phyloP scores from a whole-genome alignment of 1,140 invertebrate genomes.

The Heterodera carotae region DNA sequence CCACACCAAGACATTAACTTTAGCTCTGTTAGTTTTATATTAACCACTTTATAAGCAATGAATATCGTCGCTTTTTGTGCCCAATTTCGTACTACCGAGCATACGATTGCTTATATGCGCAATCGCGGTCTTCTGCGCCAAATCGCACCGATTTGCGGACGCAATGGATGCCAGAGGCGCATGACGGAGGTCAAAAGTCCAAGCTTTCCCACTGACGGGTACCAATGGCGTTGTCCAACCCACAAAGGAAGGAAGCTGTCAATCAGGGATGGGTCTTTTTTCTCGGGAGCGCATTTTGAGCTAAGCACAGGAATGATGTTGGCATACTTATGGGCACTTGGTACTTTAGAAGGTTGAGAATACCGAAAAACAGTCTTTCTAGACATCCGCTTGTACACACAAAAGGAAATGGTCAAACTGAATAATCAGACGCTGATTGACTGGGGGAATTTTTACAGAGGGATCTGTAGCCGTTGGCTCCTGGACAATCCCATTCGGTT shows the following conservation, averaged over 20 bases:
- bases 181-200: not conserved
- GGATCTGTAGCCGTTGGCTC: not conserved
- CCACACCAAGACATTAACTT: no score
- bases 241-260: not conserved
- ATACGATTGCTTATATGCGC: not conserved
- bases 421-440: not conserved
- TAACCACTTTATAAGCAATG: no score
- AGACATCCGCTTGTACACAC: not conserved
- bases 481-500: slow-evolving; percentile 4
- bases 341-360: not conserved
- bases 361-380: no score
- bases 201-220: no score
- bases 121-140: no score
- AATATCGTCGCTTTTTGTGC: slow-evolving; percentile 9
- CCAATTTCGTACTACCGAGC: not conserved
- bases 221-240: no score
- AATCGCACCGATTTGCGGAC: no score
- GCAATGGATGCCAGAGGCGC: slow-evolving; percentile 8
- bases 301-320: not conserved
- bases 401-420: not conserved
- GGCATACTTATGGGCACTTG: slow-evolving; percentile 1
- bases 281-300: not conserved
- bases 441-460: not conserved
- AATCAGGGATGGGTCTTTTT: not conserved
- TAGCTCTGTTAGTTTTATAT: no score